Evolutionary conservation across 2,888 invertebrate species (phyloP), one percentile per base, ranked within the genome.

Genomic region (Parnassius mnemosyne): DNA sequence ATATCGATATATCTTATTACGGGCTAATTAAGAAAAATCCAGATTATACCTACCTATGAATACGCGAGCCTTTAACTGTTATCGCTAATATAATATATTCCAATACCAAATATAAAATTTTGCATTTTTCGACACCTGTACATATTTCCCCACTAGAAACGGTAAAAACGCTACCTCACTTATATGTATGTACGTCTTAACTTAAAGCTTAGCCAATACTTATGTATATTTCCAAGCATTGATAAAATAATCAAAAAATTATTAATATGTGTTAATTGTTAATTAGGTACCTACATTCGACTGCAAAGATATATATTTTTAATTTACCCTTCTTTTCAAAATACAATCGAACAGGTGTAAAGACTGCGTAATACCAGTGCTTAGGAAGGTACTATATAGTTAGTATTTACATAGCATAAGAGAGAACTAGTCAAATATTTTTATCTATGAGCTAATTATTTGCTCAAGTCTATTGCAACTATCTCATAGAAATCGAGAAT

Each of bases 141-240:
- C 76, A 91, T 89, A 91, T 83, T 86, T 81, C 87, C 85, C 84
- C 87, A 87, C 80, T 88, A 88, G 87, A 88, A 86, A 85, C 83
- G 86, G 84, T 89, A 89, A 91, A 86, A 86, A 88, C 80, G 90
- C 90, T 91, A 91, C 90, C 90, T 91, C 90, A 91, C 89, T 86
- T 88, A 82, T 60, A 60, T 59, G 25, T 84, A 70, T 79, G 54
- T 66, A 58, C 61, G 67, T 71, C 85, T 84, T 86, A 86, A 85
- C 84, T 83, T 83, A 82, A 85, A 89, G 89, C 89, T 90, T 89
- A 89, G 86, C 86, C 81, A 79, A 78, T 83, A 79, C 73, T 74
- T 54, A 50, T 53, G 55, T 77, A 71, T 78, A 73, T 78, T 67
- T 68, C 71, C 74, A 72, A 72, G 68, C 67, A 63, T 63, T 54